phyloP scores from a whole-genome alignment of 2,888 invertebrate species.

The Heliconius charithonia region DNA sequence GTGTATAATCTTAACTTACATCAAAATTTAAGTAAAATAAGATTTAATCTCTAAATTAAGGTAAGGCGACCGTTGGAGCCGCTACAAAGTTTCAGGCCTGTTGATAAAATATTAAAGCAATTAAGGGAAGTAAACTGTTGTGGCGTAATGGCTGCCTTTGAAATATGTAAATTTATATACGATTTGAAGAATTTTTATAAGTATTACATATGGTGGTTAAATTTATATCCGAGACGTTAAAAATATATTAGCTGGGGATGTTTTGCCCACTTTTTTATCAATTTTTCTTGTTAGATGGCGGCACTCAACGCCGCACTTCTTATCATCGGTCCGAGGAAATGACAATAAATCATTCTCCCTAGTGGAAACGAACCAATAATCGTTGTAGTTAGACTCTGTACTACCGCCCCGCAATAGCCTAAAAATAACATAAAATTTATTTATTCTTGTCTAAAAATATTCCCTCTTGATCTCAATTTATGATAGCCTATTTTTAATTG shows the following conservation, averaged over 20 bases:
- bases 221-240: no score
- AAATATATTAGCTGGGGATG: no score
- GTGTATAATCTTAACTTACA: background rate
- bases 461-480: background rate
- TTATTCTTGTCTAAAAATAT: background rate
- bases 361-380: background rate
- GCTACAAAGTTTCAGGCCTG: background rate
- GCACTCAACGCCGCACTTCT: background rate
- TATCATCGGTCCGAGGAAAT: no score
- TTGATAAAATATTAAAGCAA: conserved; percentile 3
- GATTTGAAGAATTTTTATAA: no score
- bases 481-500: background rate
- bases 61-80: background rate
- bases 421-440: background rate
- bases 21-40: background rate
- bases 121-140: background rate
- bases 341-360: background rate
- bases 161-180: background rate
- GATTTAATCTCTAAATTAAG: background rate
- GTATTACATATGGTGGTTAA: no score
- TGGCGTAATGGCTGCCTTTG: background rate
- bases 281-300: background rate
- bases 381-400: background rate
- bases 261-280: background rate
- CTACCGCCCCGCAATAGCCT: background rate